Base-by-base conservation (phyloP, 2,113 vertebrate genomes). In the Electrona antarctica region DNA sequence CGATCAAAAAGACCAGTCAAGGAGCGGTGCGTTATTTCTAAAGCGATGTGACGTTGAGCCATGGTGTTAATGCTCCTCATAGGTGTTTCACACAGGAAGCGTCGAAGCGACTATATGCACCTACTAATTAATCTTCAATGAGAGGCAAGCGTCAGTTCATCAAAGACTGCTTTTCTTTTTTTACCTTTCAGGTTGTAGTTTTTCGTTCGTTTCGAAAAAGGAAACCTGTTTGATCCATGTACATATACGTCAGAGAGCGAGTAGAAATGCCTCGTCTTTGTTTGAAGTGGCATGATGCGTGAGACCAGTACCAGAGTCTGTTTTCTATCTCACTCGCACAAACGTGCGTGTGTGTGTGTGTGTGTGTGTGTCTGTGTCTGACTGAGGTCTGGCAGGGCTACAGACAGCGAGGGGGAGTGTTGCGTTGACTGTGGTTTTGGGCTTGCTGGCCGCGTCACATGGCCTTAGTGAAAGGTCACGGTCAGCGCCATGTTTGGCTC, bases 391-490 rank as follows among this genome's bases (percentile, higher is more conserved):
- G 82, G 84, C 87, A 79, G 49, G 67, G 63, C 60, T 64, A 79
- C 78, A 87, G 71, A 84, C 55, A 74, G 60, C 12, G 74, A 76
- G 81, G 73, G 73, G 79, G 81, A 82, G 84, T 59, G 74, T 65
- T 74, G 72, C 73, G 71, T 61, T 41, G 76, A 58, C 82, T 89
- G 78, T 47, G 75, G 88, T 85, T 33, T 41, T 71, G 28, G 66
- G 71, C 67, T 41, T 78, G 69, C 79, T 87, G 74, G 76, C 56
- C 86, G 63, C 80, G 33, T 41, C 85, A 86, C 76, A 90, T 48
- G 71, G 87, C 60, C 74, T 78, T 59, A 57, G 54, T 64, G 74
- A 90, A 93, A 93, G 89, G 91, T 92, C 89, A 90, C 45, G 82
- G 85, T 87, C 73, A 84, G 71, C 85, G 21, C 79, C 76, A 8